Conservation (phyloP, 2,113 vertebrate species). For the Ciconia maguari region DNA sequence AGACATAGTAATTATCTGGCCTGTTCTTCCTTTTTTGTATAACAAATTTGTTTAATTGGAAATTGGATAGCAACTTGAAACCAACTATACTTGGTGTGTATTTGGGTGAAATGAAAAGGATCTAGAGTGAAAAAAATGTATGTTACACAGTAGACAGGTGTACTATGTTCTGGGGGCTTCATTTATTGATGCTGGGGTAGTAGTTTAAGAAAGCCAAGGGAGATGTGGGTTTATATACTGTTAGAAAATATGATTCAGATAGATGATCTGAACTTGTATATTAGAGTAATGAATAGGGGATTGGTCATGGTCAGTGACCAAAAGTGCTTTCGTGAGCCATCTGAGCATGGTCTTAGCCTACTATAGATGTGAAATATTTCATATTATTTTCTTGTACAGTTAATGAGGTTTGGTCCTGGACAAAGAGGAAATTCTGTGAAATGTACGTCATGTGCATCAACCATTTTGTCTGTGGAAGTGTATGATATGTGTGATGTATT, state of each 20-base stretch:
- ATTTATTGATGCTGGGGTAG: not conserved
- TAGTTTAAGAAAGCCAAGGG: not conserved
- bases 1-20: slow-evolving; percentile 28
- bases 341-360: not conserved
- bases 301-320: not conserved
- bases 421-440: not conserved
- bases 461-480: not conserved
- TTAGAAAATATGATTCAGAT: not conserved
- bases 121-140: not conserved
- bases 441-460: not conserved
- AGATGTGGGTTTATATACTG: not conserved
- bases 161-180: not conserved
- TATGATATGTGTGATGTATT: not conserved
- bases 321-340: not conserved
- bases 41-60: slow-evolving; percentile 15
- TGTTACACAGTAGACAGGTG: not conserved
- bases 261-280: not conserved
- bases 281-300: not conserved
- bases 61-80: slow-evolving; percentile 3
- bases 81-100: not conserved
- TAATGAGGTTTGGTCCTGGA: not conserved
- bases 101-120: not conserved
- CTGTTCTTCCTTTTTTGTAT: not conserved
- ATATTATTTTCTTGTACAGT: not conserved
- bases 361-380: not conserved